Base-by-base conservation (phyloP, 2,797 vertebrate genomes). In the Rhinophrynus dorsalis region DNA sequence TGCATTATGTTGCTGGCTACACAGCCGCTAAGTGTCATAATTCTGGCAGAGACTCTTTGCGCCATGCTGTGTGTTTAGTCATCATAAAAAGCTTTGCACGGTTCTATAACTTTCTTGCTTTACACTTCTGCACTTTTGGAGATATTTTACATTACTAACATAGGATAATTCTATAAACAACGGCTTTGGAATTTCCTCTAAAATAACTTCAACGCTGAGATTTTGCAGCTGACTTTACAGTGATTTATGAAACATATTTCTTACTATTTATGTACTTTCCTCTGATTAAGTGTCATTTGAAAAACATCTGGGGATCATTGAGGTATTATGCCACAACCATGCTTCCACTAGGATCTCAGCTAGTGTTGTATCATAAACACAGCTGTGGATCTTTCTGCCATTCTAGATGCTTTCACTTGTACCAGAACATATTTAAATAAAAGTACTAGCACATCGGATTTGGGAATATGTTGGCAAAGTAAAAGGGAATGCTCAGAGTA, bases 101-200 rank as follows among this genome's bases (percentile, higher is more conserved):
- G 61, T 66, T 50, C 24, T 18, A 29, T 44, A 44, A 44, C 37
- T 42, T 37, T 26, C 27, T 65, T 66, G 45, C 69, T 66, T 73
- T 73, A 73, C 45, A 58, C 45, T 44, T 15, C 24, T 59, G 55
- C 54, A 65, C 47, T 72, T 72, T 58, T 33, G 26, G 42, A 65
- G 52, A 65, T 33, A 64, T 63, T 62, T 64, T 58, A 72, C 51
- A 71, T 63, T 71, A 63, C 50, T 38, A 71, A 64, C 42, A 57
- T 70, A 44, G 44, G 51, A 65, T 59, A 60, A 73, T 59, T 66
- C 58, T 73, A 65, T 73, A 73, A 73, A 73, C 69, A 66, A 73
- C 29, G 47, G 61, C 54, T 52, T 32, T 60, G 69, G 62, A 66
- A 73, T 73, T 73, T 66, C 62, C 61, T 73, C 62, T 65, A 50